Percentiles rank a stretch among this genome's conserved stretches.
These are phyloP conservation scores for Hemichromis elongatus DNA, from an alignment of 2,113 vertebrate genomes.

Conservation along the genomic window DNA sequence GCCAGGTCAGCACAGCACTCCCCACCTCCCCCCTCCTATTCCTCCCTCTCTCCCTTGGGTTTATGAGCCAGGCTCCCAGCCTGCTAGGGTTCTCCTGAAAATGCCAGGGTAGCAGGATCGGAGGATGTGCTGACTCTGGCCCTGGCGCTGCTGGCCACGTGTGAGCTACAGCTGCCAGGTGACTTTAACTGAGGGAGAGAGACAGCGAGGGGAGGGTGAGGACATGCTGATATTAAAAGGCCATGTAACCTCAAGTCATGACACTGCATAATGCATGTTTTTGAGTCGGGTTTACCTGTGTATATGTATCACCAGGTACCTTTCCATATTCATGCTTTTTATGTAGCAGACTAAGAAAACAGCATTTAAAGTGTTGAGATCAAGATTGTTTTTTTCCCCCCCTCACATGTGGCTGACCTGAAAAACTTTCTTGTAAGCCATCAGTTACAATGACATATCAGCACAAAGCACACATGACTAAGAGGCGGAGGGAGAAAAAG, in stretches of 20 bases:
- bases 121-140: constrained; percentile 77
- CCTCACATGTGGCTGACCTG: background rate
- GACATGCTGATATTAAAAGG: constrained; percentile 56
- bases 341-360: background rate
- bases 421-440: background rate
- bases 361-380: background rate
- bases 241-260: constrained; percentile 19
- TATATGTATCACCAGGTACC: background rate
- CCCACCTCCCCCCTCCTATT: background rate
- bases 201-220: background rate
- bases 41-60: constrained; percentile 50
- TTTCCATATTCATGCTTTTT: background rate
- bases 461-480: background rate
- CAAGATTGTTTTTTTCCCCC: background rate
- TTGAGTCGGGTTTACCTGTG: background rate
- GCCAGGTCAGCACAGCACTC: constrained; percentile 63
- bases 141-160: constrained; percentile 68
- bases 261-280: background rate
- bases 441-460: background rate
- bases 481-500: background rate
- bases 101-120: constrained; percentile 75
- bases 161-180: constrained; percentile 78
- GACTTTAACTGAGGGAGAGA: constrained; percentile 61
- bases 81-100: constrained; percentile 74
- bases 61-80: constrained; percentile 66